Conservation (phyloP, 2,797 vertebrate genomes). For the Chelonia mydas region DNA sequence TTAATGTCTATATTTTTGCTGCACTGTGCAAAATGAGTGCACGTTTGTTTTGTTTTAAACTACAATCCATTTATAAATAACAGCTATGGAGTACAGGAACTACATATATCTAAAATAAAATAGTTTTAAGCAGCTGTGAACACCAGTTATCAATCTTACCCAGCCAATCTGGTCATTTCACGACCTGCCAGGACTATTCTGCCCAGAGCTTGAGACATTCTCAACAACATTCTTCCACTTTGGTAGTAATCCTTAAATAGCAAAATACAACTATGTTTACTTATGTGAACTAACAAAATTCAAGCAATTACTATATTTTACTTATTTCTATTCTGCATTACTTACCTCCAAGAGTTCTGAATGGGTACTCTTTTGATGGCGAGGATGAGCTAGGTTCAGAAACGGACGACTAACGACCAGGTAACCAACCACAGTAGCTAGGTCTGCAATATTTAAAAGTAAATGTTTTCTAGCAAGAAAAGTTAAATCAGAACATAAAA, state of each 20-base stretch:
- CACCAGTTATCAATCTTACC: constrained; percentile 82
- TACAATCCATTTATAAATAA: not conserved
- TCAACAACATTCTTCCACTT: constrained; percentile 96
- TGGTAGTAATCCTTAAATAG: constrained; percentile 95
- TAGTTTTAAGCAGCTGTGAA: not conserved
- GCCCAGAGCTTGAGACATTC: constrained; percentile 97
- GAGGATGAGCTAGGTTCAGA: constrained; percentile 86
- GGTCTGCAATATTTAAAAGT: constrained; percentile 82
- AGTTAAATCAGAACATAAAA: not conserved
- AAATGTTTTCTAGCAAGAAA: not conserved
- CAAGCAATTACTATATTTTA: not conserved
- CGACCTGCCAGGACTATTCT: constrained; percentile 96
- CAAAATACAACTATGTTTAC: constrained; percentile 35
- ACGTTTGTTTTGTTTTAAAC: not conserved
- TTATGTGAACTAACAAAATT: not conserved
- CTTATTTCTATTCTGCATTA: not conserved
- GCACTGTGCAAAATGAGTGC: not conserved
- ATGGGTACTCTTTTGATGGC: constrained; percentile 90
- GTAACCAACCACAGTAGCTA: constrained; percentile 97
- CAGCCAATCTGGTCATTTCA: constrained; percentile 97
- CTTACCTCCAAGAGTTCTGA: constrained; percentile 94
- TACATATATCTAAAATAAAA: not conserved
- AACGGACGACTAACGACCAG: constrained; percentile 96
- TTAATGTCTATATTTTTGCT: not conserved
- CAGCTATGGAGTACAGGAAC: not conserved